Percentiles rank a stretch among this genome's conserved stretches.
phyloP scores from a whole-genome alignment of 2,888 invertebrate species.

The Cantharis lateralis region DNA sequence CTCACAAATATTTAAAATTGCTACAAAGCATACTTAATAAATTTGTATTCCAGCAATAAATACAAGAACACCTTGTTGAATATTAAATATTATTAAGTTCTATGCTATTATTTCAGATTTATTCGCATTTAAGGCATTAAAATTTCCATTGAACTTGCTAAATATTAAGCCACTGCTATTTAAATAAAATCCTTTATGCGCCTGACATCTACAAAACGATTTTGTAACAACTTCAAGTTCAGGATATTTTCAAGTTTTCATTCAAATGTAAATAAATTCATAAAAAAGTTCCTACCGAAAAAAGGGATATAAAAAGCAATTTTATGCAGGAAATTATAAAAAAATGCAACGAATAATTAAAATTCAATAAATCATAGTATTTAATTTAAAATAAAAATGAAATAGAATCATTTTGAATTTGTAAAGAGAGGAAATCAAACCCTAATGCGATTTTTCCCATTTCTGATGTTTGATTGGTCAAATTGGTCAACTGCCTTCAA shows the following conservation, averaged over 20 bases:
- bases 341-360: too few relatives aligned
- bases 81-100: neutral
- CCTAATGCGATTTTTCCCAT: too few relatives aligned
- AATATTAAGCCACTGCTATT: neutral
- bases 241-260: neutral
- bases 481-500: too few relatives aligned
- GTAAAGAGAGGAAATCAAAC: too few relatives aligned
- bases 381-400: too few relatives aligned
- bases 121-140: neutral
- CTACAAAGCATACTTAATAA: neutral
- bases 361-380: too few relatives aligned
- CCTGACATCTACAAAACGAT: neutral
- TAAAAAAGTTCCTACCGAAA: neutral
- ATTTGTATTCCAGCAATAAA: neutral
- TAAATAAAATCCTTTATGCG: neutral
- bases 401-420: too few relatives aligned
- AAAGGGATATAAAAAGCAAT: neutral
- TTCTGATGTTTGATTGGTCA: too few relatives aligned
- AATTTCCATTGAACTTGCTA: neutral
- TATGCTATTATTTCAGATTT: neutral
- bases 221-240: neutral
- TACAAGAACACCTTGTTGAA: neutral
- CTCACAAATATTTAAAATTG: neutral
- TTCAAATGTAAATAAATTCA: neutral
- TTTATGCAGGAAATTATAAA: neutral